Base-by-base conservation (phyloP, 1,140 invertebrate species). In the Meloidogyne chitwoodi region DNA sequence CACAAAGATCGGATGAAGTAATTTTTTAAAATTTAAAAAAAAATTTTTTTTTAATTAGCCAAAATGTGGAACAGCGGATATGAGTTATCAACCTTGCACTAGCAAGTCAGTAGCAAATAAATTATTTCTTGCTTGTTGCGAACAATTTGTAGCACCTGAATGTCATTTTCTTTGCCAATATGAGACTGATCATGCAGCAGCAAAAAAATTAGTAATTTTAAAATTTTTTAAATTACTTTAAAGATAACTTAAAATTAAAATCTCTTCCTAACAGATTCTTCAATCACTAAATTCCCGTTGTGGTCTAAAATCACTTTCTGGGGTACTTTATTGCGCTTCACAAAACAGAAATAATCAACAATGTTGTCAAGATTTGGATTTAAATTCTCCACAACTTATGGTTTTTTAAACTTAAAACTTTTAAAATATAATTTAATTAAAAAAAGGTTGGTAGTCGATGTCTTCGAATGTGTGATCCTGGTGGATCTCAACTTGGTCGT, bases 331-430 rank as follows among this genome's bases (percentile, higher is more conserved):
- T 44, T 83, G 81, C 61, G 81, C 81, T 16, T 80, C 77, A 27
- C 81, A 84, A 68, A 83, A 83, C 73, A 78, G 81, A 67, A 81
- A 83, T 67, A 83, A 84, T 63, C 70, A 78, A 14, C 78, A 84
- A 63, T 83, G 81, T 68, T 83, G 81, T 66, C 74, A 81, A 63
- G 81, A 83, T 65, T 68, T 83, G 24, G 77, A 84, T 26, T 72
- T 83, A 34, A 73, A 73, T 64, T 73, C 70, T 14, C 70, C 70
- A 10, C 56, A 73, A 34, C 56, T 73, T 31, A 56, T 63, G 56
- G 70, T 31, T 61, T 22, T 14, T 62, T 27, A 10, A 41, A 10
- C 29, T 29, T 31, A 24, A 68, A n/a, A 26, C 2, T 26, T 24
- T 6, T n/a, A 24, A 68, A 68, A n/a, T 19, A 31, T 3, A 8